phyloP scores from a whole-genome alignment of 37 sponge, comb jelly and placozoan species.

The Bolinopsis microptera region DNA sequence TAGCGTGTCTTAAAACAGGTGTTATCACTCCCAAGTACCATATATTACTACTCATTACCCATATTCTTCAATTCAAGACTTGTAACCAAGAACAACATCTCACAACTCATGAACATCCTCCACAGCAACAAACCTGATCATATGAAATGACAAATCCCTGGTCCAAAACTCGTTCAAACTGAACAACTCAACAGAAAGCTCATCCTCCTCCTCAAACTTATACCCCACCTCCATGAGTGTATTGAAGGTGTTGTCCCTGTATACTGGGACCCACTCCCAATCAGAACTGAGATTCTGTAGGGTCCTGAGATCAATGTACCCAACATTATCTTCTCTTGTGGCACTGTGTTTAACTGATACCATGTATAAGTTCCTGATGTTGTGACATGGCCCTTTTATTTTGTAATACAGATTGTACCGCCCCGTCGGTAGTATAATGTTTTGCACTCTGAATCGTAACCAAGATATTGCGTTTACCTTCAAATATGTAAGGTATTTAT shows the following conservation, averaged over 20 bases:
- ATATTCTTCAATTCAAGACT: too few relatives aligned
- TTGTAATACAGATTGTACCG: background rate
- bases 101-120: background rate
- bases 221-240: background rate
- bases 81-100: too few relatives aligned
- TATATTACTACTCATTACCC: too few relatives aligned
- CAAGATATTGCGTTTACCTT: constrained; percentile 8
- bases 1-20: too few relatives aligned
- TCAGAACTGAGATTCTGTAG: background rate
- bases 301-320: background rate
- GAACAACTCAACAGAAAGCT: background rate
- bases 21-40: too few relatives aligned
- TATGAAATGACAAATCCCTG: background rate
- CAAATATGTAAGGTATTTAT: background rate
- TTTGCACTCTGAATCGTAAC: background rate
- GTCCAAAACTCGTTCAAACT: background rate
- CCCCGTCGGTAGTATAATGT: background rate
- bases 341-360: background rate
- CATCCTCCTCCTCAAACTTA: background rate
- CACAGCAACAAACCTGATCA: background rate
- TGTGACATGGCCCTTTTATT: background rate
- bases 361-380: background rate
- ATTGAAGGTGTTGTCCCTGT: background rate
- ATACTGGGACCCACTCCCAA: constrained; percentile 21
- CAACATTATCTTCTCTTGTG: background rate